These are phyloP conservation scores for Platalea minor DNA, from an alignment of 2,797 vertebrate genomes.

Conservation along the genomic window DNA sequence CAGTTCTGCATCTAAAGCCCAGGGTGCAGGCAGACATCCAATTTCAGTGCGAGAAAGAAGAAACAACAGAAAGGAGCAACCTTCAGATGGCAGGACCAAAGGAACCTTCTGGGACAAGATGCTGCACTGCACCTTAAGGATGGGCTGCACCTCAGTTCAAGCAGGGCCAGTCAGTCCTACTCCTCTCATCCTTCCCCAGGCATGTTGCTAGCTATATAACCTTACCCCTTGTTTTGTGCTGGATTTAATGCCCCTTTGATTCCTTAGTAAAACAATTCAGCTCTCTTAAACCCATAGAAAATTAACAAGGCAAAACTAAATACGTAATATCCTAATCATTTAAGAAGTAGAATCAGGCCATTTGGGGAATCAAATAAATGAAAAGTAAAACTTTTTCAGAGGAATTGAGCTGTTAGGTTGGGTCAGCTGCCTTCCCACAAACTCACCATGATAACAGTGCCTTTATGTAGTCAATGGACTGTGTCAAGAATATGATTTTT, in stretches of 20 bases:
- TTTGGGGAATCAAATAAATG: not conserved
- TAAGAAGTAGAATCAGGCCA: not conserved
- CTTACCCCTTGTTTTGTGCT: not conserved
- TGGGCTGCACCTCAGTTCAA: not conserved
- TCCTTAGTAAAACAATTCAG: not conserved
- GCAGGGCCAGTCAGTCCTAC: not conserved
- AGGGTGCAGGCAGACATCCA: not conserved
- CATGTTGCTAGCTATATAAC: not conserved
- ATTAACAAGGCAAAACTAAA: not conserved
- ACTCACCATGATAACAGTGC: not conserved
- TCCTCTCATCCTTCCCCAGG: not conserved
- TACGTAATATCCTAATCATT: not conserved
- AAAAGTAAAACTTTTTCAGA: not conserved
- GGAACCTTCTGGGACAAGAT: not conserved
- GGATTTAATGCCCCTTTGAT: not conserved
- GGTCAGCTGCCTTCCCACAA: not conserved
- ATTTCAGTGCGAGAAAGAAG: not conserved
- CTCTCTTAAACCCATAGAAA: not conserved
- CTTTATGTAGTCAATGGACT: not conserved
- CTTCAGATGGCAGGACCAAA: not conserved
- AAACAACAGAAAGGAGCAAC: not conserved
- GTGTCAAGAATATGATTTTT: not conserved
- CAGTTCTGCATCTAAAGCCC: not conserved
- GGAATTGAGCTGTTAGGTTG: not conserved
- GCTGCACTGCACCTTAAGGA: not conserved